These are phyloP conservation scores for Icerya purchasi DNA, from an alignment of 2,888 invertebrate species.

Conservation along the genomic window DNA sequence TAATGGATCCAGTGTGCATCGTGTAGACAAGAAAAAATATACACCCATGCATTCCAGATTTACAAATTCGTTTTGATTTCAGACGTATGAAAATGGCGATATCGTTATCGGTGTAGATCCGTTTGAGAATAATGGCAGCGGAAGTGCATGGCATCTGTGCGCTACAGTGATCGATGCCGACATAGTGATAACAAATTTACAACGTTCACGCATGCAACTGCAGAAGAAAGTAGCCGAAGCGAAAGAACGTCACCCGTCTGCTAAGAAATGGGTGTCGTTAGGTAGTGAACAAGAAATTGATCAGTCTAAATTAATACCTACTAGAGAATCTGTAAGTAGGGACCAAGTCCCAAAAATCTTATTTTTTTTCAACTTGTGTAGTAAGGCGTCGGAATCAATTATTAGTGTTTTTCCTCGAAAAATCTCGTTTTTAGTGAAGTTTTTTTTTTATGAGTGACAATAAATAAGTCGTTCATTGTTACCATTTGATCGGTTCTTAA, in stretches of 20 bases:
- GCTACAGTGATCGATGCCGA: not conserved
- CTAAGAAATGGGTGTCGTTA: not conserved
- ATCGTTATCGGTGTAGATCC: not conserved
- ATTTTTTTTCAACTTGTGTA: too few relatives aligned
- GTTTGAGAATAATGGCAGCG: not conserved
- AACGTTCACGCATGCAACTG: not conserved
- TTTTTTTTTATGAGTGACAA: too few relatives aligned
- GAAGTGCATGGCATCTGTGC: not conserved
- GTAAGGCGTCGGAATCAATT: too few relatives aligned
- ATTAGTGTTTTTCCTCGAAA: too few relatives aligned
- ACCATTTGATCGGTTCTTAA: too few relatives aligned
- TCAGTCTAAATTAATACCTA: not conserved
- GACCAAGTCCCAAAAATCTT: too few relatives aligned
- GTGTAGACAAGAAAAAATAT: too few relatives aligned
- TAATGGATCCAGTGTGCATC: too few relatives aligned
- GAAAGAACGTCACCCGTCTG: not conserved
- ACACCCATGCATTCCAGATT: too few relatives aligned
- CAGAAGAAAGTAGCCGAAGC: not conserved
- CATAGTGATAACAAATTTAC: not conserved
- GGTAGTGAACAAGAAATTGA: not conserved
- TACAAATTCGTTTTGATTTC: too few relatives aligned
- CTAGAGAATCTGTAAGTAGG: not conserved
- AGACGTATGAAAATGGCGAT: not conserved
- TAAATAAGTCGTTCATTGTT: too few relatives aligned
- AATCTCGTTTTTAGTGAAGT: too few relatives aligned